Evolutionary conservation across 2,797 vertebrate species (phyloP).

Genomic region (Mormyrus hasselquistii): DNA sequence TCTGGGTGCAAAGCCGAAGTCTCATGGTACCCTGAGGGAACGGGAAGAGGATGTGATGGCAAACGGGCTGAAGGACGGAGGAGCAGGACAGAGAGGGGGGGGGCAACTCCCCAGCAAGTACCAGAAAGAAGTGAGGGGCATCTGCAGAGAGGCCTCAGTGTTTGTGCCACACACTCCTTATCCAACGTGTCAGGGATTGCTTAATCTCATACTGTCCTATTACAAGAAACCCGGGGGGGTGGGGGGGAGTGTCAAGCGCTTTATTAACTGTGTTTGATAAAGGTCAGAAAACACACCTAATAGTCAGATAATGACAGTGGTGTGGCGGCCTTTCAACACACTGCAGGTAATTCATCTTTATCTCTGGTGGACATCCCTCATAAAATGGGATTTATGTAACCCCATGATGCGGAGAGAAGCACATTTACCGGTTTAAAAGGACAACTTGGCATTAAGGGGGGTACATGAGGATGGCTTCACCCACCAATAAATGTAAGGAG

Average conservation of each 20-base stretch:
- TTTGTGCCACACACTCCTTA: background rate
- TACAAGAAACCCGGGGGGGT: background rate
- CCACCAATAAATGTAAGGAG: background rate
- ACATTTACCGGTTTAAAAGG: background rate
- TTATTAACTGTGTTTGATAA: conserved; percentile 31
- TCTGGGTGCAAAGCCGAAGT: background rate
- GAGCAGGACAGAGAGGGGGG: background rate
- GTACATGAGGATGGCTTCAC: background rate
- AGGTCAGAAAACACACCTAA: conserved; percentile 28
- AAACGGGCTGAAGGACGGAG: background rate
- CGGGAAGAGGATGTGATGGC: background rate
- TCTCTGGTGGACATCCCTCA: conserved; percentile 16
- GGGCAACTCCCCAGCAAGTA: background rate
- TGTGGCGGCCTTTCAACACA: background rate
- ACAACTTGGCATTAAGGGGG: background rate
- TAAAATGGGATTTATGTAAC: conserved; percentile 19
- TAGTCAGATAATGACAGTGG: conserved; percentile 24
- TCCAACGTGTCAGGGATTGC: background rate
- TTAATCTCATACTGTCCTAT: conserved; percentile 11
- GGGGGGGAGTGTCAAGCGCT: conserved; percentile 23
- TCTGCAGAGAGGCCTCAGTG: background rate
- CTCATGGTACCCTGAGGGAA: background rate
- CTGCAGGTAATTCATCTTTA: conserved; percentile 20
- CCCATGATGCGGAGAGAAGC: conserved; percentile 7
- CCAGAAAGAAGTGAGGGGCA: background rate